Evolutionary conservation across 1,140 invertebrate genomes (phyloP).

Genomic region (Eciton burchellii): DNA sequence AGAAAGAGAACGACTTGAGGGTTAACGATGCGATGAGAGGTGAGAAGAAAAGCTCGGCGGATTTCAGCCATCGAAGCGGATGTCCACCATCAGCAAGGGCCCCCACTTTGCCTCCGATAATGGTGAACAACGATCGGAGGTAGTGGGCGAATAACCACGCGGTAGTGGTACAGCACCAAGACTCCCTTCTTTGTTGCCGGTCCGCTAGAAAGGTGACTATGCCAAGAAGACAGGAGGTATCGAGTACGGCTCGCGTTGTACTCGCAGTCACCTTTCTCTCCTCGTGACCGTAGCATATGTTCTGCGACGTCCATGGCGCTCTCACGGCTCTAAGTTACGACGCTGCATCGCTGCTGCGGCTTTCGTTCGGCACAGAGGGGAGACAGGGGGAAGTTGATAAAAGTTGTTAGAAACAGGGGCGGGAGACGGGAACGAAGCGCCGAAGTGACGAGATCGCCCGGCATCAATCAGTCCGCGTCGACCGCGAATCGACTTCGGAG

Average conservation of each 20-base stretch:
- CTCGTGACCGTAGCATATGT: constrained; percentile 83
- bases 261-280: constrained; percentile 84
- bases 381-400: neutral
- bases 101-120: constrained; percentile 34
- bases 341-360: constrained; percentile 61
- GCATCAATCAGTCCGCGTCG: constrained; percentile 38
- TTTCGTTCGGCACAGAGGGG: constrained; percentile 11
- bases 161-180: constrained; percentile 63
- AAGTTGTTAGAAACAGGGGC: neutral
- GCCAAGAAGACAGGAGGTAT: constrained; percentile 82
- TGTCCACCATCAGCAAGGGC: constrained; percentile 13
- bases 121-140: constrained; percentile 45
- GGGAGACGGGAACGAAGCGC: neutral
- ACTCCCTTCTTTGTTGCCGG: constrained; percentile 80
- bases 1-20: constrained; percentile 64
- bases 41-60: constrained; percentile 57
- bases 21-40: constrained; percentile 52
- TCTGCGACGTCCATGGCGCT: constrained; percentile 80
- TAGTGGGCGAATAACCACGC: constrained; percentile 62
- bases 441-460: constrained; percentile 16
- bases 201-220: constrained; percentile 83
- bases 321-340: constrained; percentile 73
- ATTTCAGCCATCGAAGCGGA: constrained; percentile 46
- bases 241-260: constrained; percentile 77
- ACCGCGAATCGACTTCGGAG: constrained; percentile 8